A percentile compares a stretch with the other conserved stretches of the same genome.
Evolutionary conservation across 1,140 invertebrate genomes (phyloP).

Genomic region (Glossosoma conforme): DNA sequence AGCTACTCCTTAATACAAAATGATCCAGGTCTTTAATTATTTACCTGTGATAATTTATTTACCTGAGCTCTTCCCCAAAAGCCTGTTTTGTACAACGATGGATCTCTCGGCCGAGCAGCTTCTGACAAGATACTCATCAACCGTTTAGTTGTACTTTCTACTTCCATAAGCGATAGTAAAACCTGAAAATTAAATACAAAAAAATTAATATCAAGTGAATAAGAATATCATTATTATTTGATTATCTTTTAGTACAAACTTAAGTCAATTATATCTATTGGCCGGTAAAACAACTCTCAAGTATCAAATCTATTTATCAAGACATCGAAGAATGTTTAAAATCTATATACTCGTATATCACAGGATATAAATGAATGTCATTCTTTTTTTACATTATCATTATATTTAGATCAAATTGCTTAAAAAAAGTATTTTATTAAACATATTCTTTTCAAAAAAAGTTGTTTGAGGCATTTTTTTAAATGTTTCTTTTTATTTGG

Average conservation of each 20-base stretch:
- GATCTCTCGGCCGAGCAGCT: constrained; percentile 71
- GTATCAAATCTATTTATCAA: too few species aligned
- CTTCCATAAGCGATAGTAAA: constrained; percentile 77
- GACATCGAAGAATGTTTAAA: too few species aligned
- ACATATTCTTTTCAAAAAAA: too few species aligned
- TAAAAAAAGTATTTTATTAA: too few species aligned
- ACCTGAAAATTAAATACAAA: constrained; percentile 44
- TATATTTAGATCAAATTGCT: too few species aligned
- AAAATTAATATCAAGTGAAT: constrained; percentile 2
- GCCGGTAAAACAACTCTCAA: not conserved
- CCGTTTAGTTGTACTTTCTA: constrained; percentile 73
- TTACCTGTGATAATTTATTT: constrained; percentile 18
- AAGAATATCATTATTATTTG: not conserved
- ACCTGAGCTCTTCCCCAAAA: constrained; percentile 83
- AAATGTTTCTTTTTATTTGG: too few species aligned
- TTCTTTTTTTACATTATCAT: too few species aligned
- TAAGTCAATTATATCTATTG: not conserved
- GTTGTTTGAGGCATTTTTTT: too few species aligned
- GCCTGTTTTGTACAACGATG: constrained; percentile 74
- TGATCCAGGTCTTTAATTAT: not conserved
- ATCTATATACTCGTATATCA: too few species aligned
- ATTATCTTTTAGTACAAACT: not conserved
- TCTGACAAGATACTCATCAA: constrained; percentile 84
- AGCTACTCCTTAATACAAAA: too few species aligned
- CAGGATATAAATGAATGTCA: too few species aligned